phyloP scores from a whole-genome alignment of 1,140 invertebrate genomes.

The Magallana angulata region DNA sequence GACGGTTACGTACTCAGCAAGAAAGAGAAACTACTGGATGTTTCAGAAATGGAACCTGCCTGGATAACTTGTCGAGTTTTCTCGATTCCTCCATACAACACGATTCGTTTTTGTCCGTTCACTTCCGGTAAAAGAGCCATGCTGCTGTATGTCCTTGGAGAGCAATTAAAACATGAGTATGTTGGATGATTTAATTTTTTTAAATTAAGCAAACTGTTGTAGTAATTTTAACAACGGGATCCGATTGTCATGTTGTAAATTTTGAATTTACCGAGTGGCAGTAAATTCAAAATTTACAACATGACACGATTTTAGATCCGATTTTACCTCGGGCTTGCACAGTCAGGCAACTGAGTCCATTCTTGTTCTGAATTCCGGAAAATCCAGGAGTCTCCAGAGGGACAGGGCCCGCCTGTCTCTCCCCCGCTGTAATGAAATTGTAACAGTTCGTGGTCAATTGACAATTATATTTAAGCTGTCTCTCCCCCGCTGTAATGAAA shows the following conservation, averaged over 20 bases:
- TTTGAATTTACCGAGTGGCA: neutral
- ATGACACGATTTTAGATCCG: no score
- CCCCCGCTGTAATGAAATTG: conserved; percentile 55
- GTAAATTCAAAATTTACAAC: no score
- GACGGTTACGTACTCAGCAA: no score
- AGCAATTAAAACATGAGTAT: no score
- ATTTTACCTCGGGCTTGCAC: conserved; percentile 56
- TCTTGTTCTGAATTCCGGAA: conserved; percentile 55
- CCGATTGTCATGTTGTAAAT: no score
- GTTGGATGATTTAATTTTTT: no score
- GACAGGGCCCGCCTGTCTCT: conserved; percentile 65
- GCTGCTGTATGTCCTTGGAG: conserved; percentile 48
- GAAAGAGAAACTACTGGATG: no score
- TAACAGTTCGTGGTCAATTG: no score
- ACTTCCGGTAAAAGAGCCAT: conserved; percentile 61
- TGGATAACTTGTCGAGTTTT: conserved; percentile 52
- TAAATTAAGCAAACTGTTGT: no score
- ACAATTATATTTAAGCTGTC: conserved; percentile 23
- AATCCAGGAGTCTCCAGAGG: conserved; percentile 65
- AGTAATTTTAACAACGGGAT: no score
- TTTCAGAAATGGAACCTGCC: neutral
- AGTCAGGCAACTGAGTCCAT: conserved; percentile 57
- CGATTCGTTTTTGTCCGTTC: conserved; percentile 42
- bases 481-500: conserved; percentile 56
- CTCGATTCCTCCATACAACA: conserved; percentile 61